phyloP scores from a whole-genome alignment of 2,797 vertebrate species.

The Pygocentrus nattereri region DNA sequence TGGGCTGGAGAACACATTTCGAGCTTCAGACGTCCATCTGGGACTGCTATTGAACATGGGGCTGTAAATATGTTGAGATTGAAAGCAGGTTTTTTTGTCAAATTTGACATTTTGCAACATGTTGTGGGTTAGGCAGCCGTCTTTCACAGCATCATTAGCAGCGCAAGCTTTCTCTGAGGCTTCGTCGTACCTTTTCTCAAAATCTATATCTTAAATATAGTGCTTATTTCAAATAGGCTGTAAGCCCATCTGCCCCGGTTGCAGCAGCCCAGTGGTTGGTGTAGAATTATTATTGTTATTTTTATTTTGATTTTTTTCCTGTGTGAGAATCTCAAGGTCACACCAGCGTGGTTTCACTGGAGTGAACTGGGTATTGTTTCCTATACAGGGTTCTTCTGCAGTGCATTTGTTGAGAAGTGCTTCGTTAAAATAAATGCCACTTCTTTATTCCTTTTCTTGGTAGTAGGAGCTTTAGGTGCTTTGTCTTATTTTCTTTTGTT shows the following conservation, averaged over 20 bases:
- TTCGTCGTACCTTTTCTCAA: neutral
- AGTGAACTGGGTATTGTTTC: neutral
- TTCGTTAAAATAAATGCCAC: neutral
- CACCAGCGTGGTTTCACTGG: neutral
- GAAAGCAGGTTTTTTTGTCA: conserved; percentile 55
- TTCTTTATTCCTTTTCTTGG: neutral
- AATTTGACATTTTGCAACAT: conserved; percentile 9
- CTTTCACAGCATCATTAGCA: neutral
- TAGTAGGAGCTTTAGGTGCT: neutral
- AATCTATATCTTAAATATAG: too few species aligned
- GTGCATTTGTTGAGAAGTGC: neutral
- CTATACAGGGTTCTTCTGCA: neutral
- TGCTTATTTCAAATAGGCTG: neutral
- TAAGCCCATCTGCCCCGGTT: neutral
- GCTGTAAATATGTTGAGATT: conserved; percentile 59
- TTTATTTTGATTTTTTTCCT: neutral
- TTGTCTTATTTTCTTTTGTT: neutral
- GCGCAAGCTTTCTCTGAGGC: neutral
- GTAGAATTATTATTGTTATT: neutral
- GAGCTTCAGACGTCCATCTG: conserved; percentile 67
- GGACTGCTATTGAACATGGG: conserved; percentile 55
- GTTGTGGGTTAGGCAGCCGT: neutral
- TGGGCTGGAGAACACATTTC: conserved; percentile 60
- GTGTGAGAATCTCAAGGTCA: neutral
- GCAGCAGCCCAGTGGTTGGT: neutral